Evolutionary conservation across 2,797 vertebrate species (phyloP), one percentile per base, ranked within the genome.

Genomic region (Knipowitschia caucasica): DNA sequence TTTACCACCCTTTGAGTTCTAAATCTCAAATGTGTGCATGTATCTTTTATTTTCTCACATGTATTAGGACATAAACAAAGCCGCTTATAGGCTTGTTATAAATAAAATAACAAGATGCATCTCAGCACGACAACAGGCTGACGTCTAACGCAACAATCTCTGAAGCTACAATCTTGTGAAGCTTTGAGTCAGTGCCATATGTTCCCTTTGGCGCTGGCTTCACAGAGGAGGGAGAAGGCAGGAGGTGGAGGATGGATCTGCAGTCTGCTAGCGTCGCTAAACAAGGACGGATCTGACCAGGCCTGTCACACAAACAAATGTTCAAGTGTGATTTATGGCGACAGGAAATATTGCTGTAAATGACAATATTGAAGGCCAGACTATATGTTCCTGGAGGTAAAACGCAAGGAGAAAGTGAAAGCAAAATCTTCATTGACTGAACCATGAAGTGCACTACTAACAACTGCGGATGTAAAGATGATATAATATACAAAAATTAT

Each of bases 181-280:
- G 57, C 67, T 69, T 33, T 50, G 64, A 70, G 58, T 56, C 67
- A 26, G 42, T n/a, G 59, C 75, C 78, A 82, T 78, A 77, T 83
- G 78, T 62, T 76, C 47, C 44, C 23, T 50, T 64, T 68, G 75
- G 68, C 36, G 5, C 56, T 39, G 33, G 40, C 59, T 58, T 50
- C 50, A 59, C 18, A 33, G 17, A 49, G 49, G 57, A 58, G 53
- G 20, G 43, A 52, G 60, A 46, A 52, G 20, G 33, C 10, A 38
- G 21, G 42, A 49, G 10, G 36, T 18, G 4, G 26, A 17, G 34
- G 15, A 7, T 30, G 50, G 25, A 36, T 38, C 15, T 50, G 50
- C 44, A 10, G 35, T 58, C 78, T 67, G 60, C 53, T 77, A 62
- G 71, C 71, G 64, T 46, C 59, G 64, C 55, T 84, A 82, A 10